Evolutionary conservation across 2,888 invertebrate species (phyloP), one percentile per base, ranked within the genome.

Genomic region (Belgica antarctica): DNA sequence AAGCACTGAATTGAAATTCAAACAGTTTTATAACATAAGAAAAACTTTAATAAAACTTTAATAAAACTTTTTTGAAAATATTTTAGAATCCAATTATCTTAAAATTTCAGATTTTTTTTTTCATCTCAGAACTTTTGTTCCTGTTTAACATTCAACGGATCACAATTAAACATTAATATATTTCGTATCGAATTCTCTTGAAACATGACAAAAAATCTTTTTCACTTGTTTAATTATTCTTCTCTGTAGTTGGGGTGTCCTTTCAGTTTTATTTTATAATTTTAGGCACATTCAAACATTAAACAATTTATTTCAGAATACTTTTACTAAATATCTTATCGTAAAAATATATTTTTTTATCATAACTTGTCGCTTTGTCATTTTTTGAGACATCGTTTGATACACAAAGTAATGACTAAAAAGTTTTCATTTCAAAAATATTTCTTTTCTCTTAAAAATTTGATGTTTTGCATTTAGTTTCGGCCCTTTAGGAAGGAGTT

Each of bases 241-340:
- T 34, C 15, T n/a, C 41, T 5, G 15, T 41, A n/a, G 41, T n/a
- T 41, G n/a, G n/a, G n/a, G n/a, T n/a, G n/a, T n/a, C n/a, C n/a
- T n/a, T n/a, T n/a, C 12, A 41, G 15, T 10, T 2, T 41, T 41
- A 12, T 41, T 41, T 12, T 41, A 41, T n/a, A 41, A 41, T 41
- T n/a, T 52, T 52, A 52, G 52, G 52, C 52, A 52, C 52, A 52
- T 52, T 52, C 12, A 22, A 17, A 52, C 52, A 52, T 22, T 52
- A 7, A 52, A 52, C 52, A 52, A 12, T 52, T 52, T 10, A 3
- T 17, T 12, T 4, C 12, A 12, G 22, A 52, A 52, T n/a, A n/a
- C n/a, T n/a, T n/a, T n/a, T n/a, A n/a, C n/a, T n/a, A n/a, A 22
- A 17, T 52, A 2, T 22, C 12, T 19, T 52, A 52, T 52, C 22